A percentile compares a stretch with the other conserved stretches of the same genome.
Conservation (phyloP, 2,797 vertebrate species). For the Chaenodraco wilsoni region DNA sequence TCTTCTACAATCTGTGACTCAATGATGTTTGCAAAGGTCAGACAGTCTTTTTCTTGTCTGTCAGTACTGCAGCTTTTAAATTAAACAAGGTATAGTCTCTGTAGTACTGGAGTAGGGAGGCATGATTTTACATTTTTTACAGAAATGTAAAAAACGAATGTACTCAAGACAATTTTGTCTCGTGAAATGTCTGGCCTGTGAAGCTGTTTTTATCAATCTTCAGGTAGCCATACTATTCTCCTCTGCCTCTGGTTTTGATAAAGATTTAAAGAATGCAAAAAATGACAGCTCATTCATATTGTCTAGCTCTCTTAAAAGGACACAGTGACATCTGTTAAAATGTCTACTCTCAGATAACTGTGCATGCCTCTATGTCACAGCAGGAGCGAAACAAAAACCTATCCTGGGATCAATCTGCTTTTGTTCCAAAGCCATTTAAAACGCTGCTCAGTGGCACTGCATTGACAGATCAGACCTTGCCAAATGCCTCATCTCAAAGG, state of each 20-base stretch:
- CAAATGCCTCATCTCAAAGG: conserved; percentile 51
- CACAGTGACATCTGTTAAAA: conserved; percentile 59
- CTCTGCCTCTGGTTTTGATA: conserved; percentile 23
- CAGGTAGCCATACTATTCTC: conserved; percentile 29
- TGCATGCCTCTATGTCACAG: conserved; percentile 52
- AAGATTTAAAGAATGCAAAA: conserved; percentile 44
- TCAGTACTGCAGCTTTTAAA: conserved; percentile 29
- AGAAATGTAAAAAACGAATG: not conserved
- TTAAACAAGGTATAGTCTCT: conserved; percentile 10
- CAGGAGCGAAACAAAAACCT: conserved; percentile 50
- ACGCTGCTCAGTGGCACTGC: conserved; percentile 45
- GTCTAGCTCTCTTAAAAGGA: conserved; percentile 63
- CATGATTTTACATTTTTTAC: conserved; percentile 25
- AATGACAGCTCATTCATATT: conserved; percentile 41
- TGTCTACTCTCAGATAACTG: conserved; percentile 51
- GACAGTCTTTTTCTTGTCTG: conserved; percentile 30
- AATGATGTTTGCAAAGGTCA: conserved; percentile 42
- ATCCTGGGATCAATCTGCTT: conserved; percentile 55
- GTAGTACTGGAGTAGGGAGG: not conserved
- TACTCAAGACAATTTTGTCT: not conserved
- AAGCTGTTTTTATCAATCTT: conserved; percentile 19
- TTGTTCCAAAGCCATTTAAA: conserved; percentile 52
- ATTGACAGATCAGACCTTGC: conserved; percentile 47
- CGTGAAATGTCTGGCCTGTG: conserved; percentile 11
- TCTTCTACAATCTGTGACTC: conserved; percentile 21